A percentile compares a stretch with the other conserved stretches of the same genome.
These are phyloP conservation scores for Scomber japonicus DNA, from an alignment of 2,113 vertebrate genomes.

Conservation along the genomic window DNA sequence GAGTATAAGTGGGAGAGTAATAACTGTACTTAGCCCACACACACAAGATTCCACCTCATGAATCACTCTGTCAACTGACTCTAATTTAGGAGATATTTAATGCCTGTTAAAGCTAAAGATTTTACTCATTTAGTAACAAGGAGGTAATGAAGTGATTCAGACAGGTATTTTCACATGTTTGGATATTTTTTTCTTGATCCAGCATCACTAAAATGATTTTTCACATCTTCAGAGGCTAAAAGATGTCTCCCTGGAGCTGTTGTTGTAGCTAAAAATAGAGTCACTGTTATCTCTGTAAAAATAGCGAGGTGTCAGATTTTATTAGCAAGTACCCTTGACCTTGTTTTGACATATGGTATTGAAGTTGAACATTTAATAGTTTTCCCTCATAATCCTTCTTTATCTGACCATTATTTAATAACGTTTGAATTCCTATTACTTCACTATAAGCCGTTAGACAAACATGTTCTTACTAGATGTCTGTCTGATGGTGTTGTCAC, in stretches of 20 bases:
- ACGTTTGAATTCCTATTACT: too few species aligned
- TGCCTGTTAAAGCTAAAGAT: neutral
- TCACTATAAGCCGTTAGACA: too few species aligned
- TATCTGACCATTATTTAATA: too few species aligned
- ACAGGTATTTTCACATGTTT: neutral
- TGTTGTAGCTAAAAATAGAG: conserved; percentile 32
- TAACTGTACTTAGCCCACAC: neutral
- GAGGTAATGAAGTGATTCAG: neutral
- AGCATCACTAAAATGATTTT: neutral
- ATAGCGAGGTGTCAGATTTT: conserved; percentile 6
- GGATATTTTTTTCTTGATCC: neutral
- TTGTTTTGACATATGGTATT: too few species aligned
- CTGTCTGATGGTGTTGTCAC: too few species aligned
- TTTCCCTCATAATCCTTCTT: too few species aligned
- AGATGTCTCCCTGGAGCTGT: neutral
- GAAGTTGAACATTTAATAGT: too few species aligned
- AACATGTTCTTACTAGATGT: too few species aligned
- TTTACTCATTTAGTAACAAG: neutral
- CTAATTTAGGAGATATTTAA: neutral
- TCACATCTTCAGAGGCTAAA: neutral
- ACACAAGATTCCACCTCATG: too few species aligned
- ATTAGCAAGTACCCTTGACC: neutral
- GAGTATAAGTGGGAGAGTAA: neutral
- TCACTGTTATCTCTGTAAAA: conserved; percentile 5
- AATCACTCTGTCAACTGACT: neutral